Percentiles rank a stretch among this genome's conserved stretches.
These are phyloP conservation scores for Sebastes nivosus DNA, from an alignment of 2,797 vertebrate genomes.

Conservation along the genomic window DNA sequence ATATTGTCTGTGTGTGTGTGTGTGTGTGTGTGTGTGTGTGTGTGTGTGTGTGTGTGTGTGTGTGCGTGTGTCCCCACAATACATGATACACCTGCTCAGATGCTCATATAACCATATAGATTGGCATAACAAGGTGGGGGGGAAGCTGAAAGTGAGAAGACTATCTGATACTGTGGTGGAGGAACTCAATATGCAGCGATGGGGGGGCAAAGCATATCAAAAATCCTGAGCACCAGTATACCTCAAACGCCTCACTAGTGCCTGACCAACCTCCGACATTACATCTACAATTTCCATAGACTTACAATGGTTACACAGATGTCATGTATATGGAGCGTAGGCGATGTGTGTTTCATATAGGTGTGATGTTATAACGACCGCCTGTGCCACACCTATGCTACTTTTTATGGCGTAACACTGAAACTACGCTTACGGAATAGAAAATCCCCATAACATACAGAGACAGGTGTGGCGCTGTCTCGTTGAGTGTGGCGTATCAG, in stretches of 20 bases:
- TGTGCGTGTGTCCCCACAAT: neutral
- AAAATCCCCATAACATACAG: neutral
- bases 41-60: slow-evolving; percentile 4
- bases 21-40: slow-evolving; percentile 13
- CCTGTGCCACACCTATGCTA: neutral
- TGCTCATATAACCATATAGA: slow-evolving; percentile 30
- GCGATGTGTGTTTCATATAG: too few species aligned
- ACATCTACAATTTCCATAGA: neutral
- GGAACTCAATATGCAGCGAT: neutral
- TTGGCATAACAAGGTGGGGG: neutral
- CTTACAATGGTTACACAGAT: too few species aligned
- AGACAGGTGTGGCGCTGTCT: neutral
- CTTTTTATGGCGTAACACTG: neutral
- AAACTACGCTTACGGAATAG: neutral
- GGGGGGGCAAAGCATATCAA: neutral
- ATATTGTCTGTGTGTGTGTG: slow-evolving; percentile 4
- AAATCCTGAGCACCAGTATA: neutral
- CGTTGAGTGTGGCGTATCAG: neutral
- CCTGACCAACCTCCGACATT: neutral
- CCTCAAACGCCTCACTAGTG: neutral
- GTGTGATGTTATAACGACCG: neutral
- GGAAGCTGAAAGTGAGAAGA: neutral
- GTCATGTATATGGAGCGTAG: too few species aligned
- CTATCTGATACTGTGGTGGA: slow-evolving; percentile 17
- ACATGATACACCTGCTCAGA: slow-evolving; percentile 7